Base-by-base conservation (phyloP, 2,797 vertebrate species). In the Epinephelus coioides region DNA sequence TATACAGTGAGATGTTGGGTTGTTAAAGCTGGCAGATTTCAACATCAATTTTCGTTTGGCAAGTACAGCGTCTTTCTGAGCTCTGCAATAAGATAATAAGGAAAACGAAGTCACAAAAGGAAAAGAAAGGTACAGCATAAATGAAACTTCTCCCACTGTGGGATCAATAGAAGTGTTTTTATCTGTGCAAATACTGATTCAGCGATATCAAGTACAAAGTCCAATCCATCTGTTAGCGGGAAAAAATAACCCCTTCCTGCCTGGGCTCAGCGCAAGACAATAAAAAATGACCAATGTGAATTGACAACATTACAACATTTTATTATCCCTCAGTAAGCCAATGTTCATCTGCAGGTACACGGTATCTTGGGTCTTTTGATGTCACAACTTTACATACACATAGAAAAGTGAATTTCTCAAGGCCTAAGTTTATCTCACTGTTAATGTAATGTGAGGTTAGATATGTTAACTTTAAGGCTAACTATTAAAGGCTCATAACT, bases 101-200 rank as follows among this genome's bases (percentile, higher is more conserved):
- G 57, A 63, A 7, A 51, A 4, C 1, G 11, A 68, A n/a, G 21
- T 54, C 69, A 44, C 1, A 30, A 27, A 54, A 49, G 34, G 34
- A 19, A 17, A 46, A 46, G 43, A 46, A 17, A 46, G 46, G 18
- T 4, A 25, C 5, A 44, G 9, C 23, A 50, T 38, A 23, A 44
- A 27, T 18, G 12, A 53, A 65, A 17, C 21, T 4, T 18, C n/a
- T 15, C 11, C 23, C 13, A 30, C n/a, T n/a, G 21, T 10, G 19
- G 60, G 47, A 73, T 71, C 55, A 60, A 74, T 55, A 62, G 19
- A 63, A 50, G 5, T n/a, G 7, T 13, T 46, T 54, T 66, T 34
- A 74, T 71, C 23, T 46, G 10, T 50, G 62, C 60, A 86, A 79
- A 78, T 68, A 66, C 19, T 56, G 73, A 82, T 73, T 73, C 2